phyloP scores from a whole-genome alignment of 92 coral and sea anemone genomes.

The Meandrina meandrites region DNA sequence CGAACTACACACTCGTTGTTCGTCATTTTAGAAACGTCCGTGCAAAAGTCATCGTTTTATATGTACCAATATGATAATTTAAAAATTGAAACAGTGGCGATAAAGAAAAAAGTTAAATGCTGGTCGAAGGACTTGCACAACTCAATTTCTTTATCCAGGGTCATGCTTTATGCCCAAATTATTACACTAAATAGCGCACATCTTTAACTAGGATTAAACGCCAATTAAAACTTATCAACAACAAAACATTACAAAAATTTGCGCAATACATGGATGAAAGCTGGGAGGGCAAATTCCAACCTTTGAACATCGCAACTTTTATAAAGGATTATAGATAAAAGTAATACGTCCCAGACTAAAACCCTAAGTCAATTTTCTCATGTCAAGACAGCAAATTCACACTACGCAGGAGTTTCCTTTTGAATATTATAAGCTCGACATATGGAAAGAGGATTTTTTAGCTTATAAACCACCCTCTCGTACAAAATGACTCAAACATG shows the following conservation, averaged over 20 bases:
- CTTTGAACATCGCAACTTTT: background rate
- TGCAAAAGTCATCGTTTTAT: too few species aligned
- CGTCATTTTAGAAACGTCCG: too few species aligned
- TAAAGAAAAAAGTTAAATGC: too few species aligned
- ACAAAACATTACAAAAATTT: background rate
- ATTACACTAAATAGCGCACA: too few species aligned
- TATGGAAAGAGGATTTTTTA: background rate
- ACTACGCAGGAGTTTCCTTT: background rate
- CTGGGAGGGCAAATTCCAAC: conserved; percentile 1
- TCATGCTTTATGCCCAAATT: too few species aligned
- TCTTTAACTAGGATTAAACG: too few species aligned
- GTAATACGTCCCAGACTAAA: background rate
- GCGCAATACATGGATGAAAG: background rate
- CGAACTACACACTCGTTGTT: too few species aligned
- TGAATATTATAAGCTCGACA: background rate
- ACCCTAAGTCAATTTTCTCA: background rate
- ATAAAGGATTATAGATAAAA: background rate
- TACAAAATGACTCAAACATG: background rate
- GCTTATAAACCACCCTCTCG: background rate
- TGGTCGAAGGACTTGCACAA: too few species aligned
- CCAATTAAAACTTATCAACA: too few species aligned
- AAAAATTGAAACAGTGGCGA: too few species aligned
- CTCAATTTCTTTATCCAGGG: too few species aligned
- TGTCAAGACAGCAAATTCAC: background rate
- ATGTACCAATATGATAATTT: too few species aligned